These are phyloP conservation scores for Antechinus flavipes DNA, from an alignment of 2,113 vertebrate genomes.

Conservation along the genomic window DNA sequence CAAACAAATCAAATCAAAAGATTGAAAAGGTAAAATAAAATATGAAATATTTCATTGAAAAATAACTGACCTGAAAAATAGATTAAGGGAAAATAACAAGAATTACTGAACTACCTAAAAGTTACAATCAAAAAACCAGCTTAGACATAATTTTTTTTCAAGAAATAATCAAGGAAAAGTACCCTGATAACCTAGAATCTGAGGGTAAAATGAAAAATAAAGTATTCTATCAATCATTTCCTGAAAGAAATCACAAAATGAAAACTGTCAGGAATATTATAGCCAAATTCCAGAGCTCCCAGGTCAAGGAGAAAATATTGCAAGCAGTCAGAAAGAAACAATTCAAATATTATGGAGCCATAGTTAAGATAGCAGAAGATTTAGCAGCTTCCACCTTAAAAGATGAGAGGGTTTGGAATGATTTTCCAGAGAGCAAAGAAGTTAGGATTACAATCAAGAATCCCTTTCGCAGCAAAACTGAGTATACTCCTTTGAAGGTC, in stretches of 20 bases:
- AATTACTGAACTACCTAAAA: too few species aligned
- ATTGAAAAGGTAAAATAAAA: too few species aligned
- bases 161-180: neutral
- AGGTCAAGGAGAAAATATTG: neutral
- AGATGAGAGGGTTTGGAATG: too few species aligned
- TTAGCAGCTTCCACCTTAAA: too few species aligned
- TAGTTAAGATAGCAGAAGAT: too few species aligned
- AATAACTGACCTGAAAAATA: too few species aligned
- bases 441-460: neutral
- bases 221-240: neutral
- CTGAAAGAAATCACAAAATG: neutral
- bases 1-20: too few species aligned
- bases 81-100: too few species aligned
- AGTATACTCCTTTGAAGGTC: neutral
- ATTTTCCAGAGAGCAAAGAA: too few species aligned
- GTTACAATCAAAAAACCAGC: neutral
- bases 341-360: too few species aligned
- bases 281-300: neutral
- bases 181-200: neutral
- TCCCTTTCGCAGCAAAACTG: neutral
- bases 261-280: neutral
- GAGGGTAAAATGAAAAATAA: neutral
- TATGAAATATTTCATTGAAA: too few species aligned
- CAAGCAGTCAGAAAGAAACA: too few species aligned
- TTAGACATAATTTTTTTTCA: neutral